These are phyloP conservation scores for Epinotia demarniana DNA, from an alignment of 2,888 invertebrate genomes.

Conservation along the genomic window DNA sequence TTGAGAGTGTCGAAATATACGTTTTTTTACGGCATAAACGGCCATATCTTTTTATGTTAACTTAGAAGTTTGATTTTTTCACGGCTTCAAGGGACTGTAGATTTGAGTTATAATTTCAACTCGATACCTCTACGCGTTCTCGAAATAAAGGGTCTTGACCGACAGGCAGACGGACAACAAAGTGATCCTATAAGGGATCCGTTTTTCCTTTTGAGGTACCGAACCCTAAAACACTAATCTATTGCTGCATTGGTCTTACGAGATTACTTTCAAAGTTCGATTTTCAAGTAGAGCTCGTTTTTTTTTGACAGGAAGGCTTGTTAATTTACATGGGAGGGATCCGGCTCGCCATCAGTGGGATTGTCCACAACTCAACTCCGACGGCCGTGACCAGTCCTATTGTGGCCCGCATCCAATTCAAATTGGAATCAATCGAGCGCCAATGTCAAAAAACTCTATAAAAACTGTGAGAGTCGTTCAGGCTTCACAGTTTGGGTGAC, in stretches of 20 bases:
- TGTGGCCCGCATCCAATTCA: constrained; percentile 68
- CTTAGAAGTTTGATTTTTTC: no score
- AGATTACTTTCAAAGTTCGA: neutral
- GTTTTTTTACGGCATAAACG: no score
- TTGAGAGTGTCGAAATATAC: no score
- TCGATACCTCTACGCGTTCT: no score
- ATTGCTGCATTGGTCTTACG: neutral
- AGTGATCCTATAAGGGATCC: no score
- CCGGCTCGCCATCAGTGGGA: constrained; percentile 52
- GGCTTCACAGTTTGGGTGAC: constrained; percentile 68
- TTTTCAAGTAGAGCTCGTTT: constrained; percentile 36
- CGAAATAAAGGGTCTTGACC: no score
- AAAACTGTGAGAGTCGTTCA: constrained; percentile 71
- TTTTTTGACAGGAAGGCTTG: constrained; percentile 56
- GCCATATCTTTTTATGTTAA: no score
- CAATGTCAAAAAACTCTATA: constrained; percentile 71
- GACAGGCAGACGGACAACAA: no score
- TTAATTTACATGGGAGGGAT: constrained; percentile 54
- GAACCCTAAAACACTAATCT: neutral
- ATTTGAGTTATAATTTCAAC: no score
- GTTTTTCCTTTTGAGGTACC: no score
- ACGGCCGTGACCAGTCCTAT: constrained; percentile 73
- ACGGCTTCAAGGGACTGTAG: no score
- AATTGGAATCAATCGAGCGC: constrained; percentile 70
- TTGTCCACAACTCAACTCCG: constrained; percentile 64